Evolutionary conservation across 2,888 invertebrate genomes (phyloP).

Genomic region (Morpho achilles): DNA sequence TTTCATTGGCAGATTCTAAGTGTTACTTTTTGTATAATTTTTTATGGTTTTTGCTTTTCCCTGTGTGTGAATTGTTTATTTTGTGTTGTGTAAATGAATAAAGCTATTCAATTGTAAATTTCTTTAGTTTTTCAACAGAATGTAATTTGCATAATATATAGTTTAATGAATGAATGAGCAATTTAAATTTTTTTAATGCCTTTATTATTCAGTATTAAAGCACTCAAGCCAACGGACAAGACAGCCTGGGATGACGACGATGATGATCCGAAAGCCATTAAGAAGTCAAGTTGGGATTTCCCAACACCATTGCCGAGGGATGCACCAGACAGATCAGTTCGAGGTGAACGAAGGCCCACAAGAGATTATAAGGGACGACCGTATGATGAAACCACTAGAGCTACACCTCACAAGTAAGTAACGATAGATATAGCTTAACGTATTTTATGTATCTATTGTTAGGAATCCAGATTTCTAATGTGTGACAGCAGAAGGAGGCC

Average conservation of each 20-base stretch:
- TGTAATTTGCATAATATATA: neutral
- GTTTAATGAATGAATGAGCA: neutral
- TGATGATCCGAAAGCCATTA: conserved; percentile 82
- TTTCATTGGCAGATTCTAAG: too few species aligned
- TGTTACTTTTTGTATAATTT: too few species aligned
- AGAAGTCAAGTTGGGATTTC: conserved; percentile 94
- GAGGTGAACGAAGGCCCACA: conserved; percentile 52
- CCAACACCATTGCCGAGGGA: conserved; percentile 87
- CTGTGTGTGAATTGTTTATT: too few species aligned
- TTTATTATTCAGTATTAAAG: conserved; percentile 55
- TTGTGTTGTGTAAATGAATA: too few species aligned
- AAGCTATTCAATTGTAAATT: too few species aligned
- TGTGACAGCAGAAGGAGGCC: too few species aligned
- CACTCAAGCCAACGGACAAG: conserved; percentile 79
- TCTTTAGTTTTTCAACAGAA: too few species aligned
- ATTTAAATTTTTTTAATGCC: too few species aligned
- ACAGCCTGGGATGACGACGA: conserved; percentile 89
- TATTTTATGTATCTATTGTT: too few species aligned
- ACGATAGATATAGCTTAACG: too few species aligned
- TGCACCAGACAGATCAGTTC: conserved; percentile 56
- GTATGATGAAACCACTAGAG: conserved; percentile 86
- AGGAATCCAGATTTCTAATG: too few species aligned
- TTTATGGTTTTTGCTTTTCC: too few species aligned
- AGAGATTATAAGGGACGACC: conserved; percentile 62
- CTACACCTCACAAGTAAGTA: conserved; percentile 90